Conservation (phyloP, 2,113 vertebrate species). For the Mustela nigripes region DNA sequence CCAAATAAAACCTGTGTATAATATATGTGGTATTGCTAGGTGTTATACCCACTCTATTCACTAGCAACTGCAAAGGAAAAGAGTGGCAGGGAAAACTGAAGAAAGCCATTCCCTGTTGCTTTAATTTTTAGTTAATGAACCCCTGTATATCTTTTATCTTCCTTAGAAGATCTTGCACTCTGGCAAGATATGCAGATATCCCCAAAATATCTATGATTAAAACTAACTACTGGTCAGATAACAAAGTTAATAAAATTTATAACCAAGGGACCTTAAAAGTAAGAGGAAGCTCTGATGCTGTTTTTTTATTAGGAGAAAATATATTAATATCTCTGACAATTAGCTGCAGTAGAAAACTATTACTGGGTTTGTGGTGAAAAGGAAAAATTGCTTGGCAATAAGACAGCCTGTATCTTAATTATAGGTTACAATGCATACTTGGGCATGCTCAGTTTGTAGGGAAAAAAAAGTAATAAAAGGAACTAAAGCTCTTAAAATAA, state of each 20-base stretch:
- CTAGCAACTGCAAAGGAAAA: not conserved
- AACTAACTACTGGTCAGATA: conserved; percentile 52
- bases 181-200: not conserved
- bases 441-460: conserved; percentile 50
- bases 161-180: not conserved
- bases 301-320: conserved; percentile 66
- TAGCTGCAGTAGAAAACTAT: conserved; percentile 43
- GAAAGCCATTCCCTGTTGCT: not conserved
- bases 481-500: conserved; percentile 75
- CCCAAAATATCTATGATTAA: conserved; percentile 41
- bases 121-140: conserved; percentile 65
- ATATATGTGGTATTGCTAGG: conserved; percentile 65
- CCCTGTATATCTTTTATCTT: not conserved
- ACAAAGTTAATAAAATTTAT: conserved; percentile 51
- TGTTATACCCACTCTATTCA: conserved; percentile 48
- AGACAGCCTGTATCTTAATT: conserved; percentile 70
- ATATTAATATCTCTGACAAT: conserved; percentile 53
- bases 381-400: conserved; percentile 54
- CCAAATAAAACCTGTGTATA: conserved; percentile 76
- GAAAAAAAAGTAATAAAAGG: not conserved
- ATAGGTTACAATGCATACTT: conserved; percentile 55
- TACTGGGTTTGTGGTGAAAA: conserved; percentile 42
- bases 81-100: not conserved
- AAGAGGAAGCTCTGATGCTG: not conserved
- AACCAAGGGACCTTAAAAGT: not conserved